Evolutionary conservation across 2,113 vertebrate species (phyloP), one percentile per base, ranked within the genome.

Genomic region (Channa argus): DNA sequence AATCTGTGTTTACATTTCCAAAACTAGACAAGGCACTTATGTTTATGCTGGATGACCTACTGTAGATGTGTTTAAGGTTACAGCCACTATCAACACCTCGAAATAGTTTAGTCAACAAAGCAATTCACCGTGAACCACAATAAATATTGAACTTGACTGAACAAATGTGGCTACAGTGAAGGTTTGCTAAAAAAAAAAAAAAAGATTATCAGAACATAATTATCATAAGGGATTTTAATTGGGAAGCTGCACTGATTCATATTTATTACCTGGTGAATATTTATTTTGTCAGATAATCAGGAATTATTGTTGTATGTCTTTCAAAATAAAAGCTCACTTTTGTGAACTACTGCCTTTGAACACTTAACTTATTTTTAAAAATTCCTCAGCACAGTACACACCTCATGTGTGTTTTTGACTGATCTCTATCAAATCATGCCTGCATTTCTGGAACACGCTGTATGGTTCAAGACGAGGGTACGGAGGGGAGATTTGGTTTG

Each of bases 391-490:
- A 14, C 36, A 36, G 44, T 38, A 8, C 43, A 12, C 38, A 41
- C 34, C 66, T 80, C 53, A 74, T 54, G 51, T 38, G 6, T 66
- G 54, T 53, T 75, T 73, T 80, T 33, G 49, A 68, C 43, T 39
- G 45, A 46, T 69, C 56, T 71, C 64, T 12, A 68, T 49, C 68
- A 56, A 77, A 65, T 55, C 12, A 2, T 24, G 64, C 63, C 61
- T 71, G 50, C 36, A 14, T 80, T 83, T 78, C 69, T 76, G 51
- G 65, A 71, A 84, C 70, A 64, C 71, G 46, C 37, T 9, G 49
- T n/a, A 9, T 51, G 60, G 84, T 86, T 91, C 67, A 82, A 34
- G 61, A 63, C 0, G 1, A 75, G 80, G 49, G 37, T 62, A 45
- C 49, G 55, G 60, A 56, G 71, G 43, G 71, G 73, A 73, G 80